These are phyloP conservation scores for Brachyrhaphis roseni DNA, from an alignment of 2,797 vertebrate genomes.

Conservation along the genomic window DNA sequence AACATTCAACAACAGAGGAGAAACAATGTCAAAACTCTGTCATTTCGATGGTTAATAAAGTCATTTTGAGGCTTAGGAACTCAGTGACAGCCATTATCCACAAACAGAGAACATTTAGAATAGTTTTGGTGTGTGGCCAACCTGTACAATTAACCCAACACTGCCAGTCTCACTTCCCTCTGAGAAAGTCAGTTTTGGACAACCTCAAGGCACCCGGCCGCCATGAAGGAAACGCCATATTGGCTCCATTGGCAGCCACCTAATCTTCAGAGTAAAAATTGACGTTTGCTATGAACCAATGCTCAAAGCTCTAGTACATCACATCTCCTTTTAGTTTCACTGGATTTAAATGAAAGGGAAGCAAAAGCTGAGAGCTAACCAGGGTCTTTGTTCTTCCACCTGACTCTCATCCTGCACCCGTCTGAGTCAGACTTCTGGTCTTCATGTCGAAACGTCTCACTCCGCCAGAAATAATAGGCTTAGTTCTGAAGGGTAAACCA, in stretches of 20 bases:
- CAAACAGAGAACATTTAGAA: background rate
- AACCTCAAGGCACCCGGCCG: background rate
- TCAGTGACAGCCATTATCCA: background rate
- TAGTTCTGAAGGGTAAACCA: conserved; percentile 56
- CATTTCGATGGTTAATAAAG: background rate
- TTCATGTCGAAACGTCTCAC: conserved; percentile 56
- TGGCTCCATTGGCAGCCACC: background rate
- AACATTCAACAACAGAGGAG: background rate
- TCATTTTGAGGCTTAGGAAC: background rate
- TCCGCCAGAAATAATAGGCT: conserved; percentile 63
- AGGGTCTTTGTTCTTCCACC: conserved; percentile 39
- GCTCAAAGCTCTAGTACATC: background rate
- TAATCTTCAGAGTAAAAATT: background rate
- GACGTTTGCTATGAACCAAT: background rate
- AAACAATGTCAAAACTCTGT: background rate
- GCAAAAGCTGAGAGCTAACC: background rate
- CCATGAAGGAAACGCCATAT: background rate
- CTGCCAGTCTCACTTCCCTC: background rate
- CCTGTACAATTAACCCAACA: background rate
- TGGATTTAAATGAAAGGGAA: background rate
- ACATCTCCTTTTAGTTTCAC: background rate
- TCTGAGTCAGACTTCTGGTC: conserved; percentile 56
- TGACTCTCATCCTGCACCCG: conserved; percentile 38
- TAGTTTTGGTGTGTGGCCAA: background rate
- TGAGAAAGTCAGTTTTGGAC: background rate